These are phyloP conservation scores for Fulica atra DNA, from an alignment of 2,113 vertebrate genomes.

Conservation along the genomic window DNA sequence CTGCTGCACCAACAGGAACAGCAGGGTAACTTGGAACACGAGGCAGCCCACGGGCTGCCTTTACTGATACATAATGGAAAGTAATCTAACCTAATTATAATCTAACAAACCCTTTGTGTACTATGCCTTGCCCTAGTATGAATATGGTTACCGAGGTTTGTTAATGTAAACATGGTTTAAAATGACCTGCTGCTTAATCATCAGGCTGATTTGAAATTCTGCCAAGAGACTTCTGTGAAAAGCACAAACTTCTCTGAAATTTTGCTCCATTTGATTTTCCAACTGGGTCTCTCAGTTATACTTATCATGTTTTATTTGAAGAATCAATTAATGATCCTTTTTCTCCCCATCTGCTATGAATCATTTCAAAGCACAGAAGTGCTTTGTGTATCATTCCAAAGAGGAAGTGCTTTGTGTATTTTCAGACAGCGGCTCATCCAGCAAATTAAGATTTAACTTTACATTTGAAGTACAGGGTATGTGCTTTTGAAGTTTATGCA, in stretches of 20 bases:
- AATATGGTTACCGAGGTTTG: conserved; percentile 19
- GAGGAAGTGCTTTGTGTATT: not conserved
- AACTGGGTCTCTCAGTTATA: not conserved
- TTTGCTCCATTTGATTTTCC: not conserved
- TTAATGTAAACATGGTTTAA: not conserved
- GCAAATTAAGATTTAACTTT: conserved; percentile 16
- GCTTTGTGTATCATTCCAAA: not conserved
- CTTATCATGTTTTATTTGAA: conserved; percentile 4
- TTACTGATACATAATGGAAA: conserved; percentile 41
- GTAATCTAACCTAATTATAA: conserved; percentile 42
- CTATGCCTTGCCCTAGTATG: not conserved
- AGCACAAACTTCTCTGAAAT: not conserved
- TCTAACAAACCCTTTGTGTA: conserved; percentile 12
- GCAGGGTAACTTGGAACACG: not conserved
- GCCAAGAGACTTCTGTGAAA: not conserved
- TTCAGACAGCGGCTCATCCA: not conserved
- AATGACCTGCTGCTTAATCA: conserved; percentile 38
- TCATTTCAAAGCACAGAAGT: conserved; percentile 11
- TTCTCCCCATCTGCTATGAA: conserved; percentile 10
- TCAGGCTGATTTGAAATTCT: conserved; percentile 20
- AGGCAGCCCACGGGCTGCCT: conserved; percentile 14
- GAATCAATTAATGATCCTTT: conserved; percentile 28
- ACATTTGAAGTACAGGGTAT: not conserved
- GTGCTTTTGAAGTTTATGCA: not conserved
- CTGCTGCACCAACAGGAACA: not conserved